Conservation (phyloP, 2,113 vertebrate genomes). For the Halcyon senegalensis region DNA sequence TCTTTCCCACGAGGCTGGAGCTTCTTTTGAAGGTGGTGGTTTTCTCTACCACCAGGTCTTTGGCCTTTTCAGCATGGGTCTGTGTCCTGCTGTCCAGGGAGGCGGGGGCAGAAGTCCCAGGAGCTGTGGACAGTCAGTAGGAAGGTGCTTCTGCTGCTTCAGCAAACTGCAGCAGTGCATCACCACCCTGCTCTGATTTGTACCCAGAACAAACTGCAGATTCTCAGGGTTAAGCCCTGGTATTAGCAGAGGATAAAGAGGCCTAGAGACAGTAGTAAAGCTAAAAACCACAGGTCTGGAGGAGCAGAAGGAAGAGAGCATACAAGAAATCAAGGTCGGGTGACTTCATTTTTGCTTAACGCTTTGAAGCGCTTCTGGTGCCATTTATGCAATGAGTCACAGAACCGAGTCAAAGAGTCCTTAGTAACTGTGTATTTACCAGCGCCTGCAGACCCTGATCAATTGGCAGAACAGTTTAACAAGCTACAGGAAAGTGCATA, state of each 20-base stretch:
- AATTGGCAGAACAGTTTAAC: background rate
- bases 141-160: background rate
- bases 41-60: background rate
- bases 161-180: background rate
- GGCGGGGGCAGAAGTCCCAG: background rate
- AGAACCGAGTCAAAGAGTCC: background rate
- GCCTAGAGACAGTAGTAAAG: background rate
- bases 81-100: background rate
- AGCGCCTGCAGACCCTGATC: background rate
- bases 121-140: background rate
- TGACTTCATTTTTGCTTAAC: background rate
- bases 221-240: conserved; percentile 25
- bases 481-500: background rate
- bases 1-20: background rate
- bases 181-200: background rate
- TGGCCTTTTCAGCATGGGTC: background rate
- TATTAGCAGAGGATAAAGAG: conserved; percentile 34
- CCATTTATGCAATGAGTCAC: background rate
- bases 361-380: background rate
- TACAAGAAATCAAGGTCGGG: background rate
- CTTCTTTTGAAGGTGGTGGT: background rate
- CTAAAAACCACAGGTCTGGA: background rate
- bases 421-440: background rate
- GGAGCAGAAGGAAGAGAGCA: background rate
- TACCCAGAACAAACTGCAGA: background rate